Conservation (phyloP, 1,140 invertebrate species). For the Meloidogyne floridensis region DNA sequence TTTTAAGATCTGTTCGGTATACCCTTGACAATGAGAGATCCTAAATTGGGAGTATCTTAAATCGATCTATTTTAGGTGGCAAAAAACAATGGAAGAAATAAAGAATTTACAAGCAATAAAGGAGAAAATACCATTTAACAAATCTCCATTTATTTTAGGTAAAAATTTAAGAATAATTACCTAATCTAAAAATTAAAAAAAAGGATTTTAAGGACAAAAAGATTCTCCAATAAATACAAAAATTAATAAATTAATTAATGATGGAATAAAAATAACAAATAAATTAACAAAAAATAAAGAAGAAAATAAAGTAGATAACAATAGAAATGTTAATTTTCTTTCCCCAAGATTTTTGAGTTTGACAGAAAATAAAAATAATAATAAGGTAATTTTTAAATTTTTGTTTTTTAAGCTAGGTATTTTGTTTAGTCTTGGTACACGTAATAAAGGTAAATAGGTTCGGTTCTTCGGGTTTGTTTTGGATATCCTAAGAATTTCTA, state of each 20-base stretch:
- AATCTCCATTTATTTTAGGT: background rate
- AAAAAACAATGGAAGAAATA: conserved; percentile 12
- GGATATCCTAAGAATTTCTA: no score
- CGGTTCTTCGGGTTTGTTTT: no score
- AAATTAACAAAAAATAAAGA: background rate
- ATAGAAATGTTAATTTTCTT: conserved; percentile 9
- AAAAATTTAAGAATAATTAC: background rate
- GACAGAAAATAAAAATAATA: conserved; percentile 10
- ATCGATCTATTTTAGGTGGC: conserved; percentile 5
- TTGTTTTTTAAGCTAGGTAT: background rate
- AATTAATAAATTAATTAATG: conserved; percentile 15
- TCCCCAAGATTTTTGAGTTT: conserved; percentile 36
- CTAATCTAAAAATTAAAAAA: background rate
- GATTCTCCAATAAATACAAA: background rate
- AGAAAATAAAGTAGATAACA: background rate
- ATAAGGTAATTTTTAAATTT: background rate
- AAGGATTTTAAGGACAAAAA: conserved; percentile 9
- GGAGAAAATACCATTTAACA: background rate
- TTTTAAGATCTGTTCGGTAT: no score
- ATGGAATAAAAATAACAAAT: conserved; percentile 16
- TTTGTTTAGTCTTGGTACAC: no score
- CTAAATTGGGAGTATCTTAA: no score
- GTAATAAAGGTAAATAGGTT: no score
- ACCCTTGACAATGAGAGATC: no score
- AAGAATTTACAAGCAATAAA: conserved; percentile 10